A percentile compares a stretch with the other conserved stretches of the same genome.
Conservation (phyloP, 2,888 invertebrate genomes). For the Syrphus vitripennis region DNA sequence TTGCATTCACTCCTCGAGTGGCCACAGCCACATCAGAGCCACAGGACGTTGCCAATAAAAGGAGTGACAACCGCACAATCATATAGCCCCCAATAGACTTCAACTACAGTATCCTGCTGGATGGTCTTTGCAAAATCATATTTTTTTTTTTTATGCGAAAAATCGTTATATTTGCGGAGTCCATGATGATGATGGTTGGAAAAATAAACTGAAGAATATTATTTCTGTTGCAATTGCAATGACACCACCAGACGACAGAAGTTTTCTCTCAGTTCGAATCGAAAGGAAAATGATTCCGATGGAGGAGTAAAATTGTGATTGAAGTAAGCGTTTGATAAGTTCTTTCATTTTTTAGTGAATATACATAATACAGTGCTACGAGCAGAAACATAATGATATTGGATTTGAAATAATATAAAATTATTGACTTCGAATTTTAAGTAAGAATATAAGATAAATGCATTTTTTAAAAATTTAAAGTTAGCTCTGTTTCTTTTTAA, state of each 20-base stretch:
- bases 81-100: constrained; percentile 11
- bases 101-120: not conserved
- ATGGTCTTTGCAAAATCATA: not conserved
- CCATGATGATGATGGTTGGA: not conserved
- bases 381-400: not conserved
- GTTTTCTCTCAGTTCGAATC: not conserved
- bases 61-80: not conserved
- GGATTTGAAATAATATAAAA: not conserved
- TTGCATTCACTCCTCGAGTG: not conserved
- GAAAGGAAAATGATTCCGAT: not conserved
- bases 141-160: not conserved
- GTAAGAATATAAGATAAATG: no score
- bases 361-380: not conserved
- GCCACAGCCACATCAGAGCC: not conserved
- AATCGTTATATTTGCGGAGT: not conserved
- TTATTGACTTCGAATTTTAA: no score
- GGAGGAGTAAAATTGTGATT: not conserved
- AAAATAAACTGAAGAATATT: not conserved
- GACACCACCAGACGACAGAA: not conserved
- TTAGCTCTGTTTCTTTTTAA: no score
- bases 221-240: not conserved
- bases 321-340: not conserved
- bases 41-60: constrained; percentile 10
- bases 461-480: no score
- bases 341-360: not conserved